A percentile compares a stretch with the other conserved stretches of the same genome.
These are phyloP conservation scores for Rhagophthalmus giganteus DNA, from an alignment of 2,888 invertebrate genomes.

Conservation along the genomic window DNA sequence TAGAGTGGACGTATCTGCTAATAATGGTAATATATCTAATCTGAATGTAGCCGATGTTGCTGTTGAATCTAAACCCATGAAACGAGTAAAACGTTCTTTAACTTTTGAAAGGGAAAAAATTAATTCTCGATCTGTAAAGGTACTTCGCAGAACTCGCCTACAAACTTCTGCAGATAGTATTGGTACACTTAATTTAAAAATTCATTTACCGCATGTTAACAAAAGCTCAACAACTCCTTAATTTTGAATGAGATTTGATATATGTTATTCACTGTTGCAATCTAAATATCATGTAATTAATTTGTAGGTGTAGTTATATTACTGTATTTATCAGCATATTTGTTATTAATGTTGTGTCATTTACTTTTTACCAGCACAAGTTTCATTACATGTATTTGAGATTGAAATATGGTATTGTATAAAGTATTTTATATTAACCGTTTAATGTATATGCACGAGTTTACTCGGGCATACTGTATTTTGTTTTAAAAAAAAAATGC, in stretches of 20 bases:
- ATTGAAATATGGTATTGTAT: not conserved
- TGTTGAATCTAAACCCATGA: conserved; percentile 38
- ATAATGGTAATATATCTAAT: conserved; percentile 29
- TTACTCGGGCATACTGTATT: too few relatives aligned
- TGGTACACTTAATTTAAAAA: conserved; percentile 30
- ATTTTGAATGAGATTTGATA: not conserved
- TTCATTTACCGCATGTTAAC: conserved; percentile 36
- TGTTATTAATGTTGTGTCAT: not conserved
- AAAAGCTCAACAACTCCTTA: conserved; percentile 28
- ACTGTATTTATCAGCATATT: too few relatives aligned
- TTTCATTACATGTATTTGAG: not conserved
- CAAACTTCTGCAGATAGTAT: conserved; percentile 31
- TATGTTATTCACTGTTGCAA: too few relatives aligned
- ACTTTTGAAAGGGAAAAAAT: conserved; percentile 49
- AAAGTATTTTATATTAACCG: too few relatives aligned
- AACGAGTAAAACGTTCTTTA: conserved; percentile 50
- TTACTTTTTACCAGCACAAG: not conserved
- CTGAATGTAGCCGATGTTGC: conserved; percentile 34
- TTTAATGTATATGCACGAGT: too few relatives aligned
- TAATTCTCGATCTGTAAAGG: conserved; percentile 50
- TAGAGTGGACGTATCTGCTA: conserved; percentile 3
- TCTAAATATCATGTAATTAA: not conserved
- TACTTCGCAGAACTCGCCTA: conserved; percentile 44
- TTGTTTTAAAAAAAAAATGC: too few relatives aligned
- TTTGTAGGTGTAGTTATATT: not conserved